These are phyloP conservation scores for Stegastes partitus DNA, from an alignment of 2,113 vertebrate species.

Conservation along the genomic window DNA sequence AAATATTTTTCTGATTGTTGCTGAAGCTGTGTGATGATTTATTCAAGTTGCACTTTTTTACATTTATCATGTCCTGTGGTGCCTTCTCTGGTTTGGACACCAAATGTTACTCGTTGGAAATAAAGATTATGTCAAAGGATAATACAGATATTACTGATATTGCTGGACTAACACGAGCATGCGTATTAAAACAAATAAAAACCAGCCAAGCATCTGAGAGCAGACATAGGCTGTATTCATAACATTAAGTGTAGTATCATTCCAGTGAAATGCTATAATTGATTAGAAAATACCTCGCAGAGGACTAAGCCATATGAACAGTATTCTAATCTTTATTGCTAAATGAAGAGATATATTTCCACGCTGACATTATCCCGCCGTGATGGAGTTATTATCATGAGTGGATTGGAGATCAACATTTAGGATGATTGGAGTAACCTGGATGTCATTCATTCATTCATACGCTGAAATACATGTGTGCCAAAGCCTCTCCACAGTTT, in stretches of 20 bases:
- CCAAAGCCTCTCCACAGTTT: conserved; percentile 21
- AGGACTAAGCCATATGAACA: conserved; percentile 79
- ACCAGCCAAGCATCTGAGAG: conserved; percentile 24
- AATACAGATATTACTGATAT: conserved; percentile 57
- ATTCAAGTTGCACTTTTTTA: background rate
- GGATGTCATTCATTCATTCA: conserved; percentile 68
- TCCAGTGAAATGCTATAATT: conserved; percentile 75
- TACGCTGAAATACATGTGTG: conserved; percentile 34
- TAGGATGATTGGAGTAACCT: conserved; percentile 76
- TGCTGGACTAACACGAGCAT: conserved; percentile 47
- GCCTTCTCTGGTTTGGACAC: conserved; percentile 30
- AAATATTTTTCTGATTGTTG: background rate
- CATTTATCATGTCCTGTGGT: background rate
- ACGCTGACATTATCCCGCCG: conserved; percentile 68
- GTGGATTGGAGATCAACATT: conserved; percentile 79
- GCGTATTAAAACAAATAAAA: conserved; percentile 44
- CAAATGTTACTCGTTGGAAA: conserved; percentile 12
- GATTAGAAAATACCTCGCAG: conserved; percentile 73
- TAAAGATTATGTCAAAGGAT: conserved; percentile 48
- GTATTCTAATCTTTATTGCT: conserved; percentile 74
- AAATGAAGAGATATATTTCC: conserved; percentile 82
- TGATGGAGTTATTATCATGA: conserved; percentile 76
- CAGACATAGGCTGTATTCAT: conserved; percentile 69
- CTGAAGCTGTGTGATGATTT: background rate
- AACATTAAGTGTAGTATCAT: conserved; percentile 77